Conservation (phyloP, 2,113 vertebrate genomes). For the Eidolon helvum region DNA sequence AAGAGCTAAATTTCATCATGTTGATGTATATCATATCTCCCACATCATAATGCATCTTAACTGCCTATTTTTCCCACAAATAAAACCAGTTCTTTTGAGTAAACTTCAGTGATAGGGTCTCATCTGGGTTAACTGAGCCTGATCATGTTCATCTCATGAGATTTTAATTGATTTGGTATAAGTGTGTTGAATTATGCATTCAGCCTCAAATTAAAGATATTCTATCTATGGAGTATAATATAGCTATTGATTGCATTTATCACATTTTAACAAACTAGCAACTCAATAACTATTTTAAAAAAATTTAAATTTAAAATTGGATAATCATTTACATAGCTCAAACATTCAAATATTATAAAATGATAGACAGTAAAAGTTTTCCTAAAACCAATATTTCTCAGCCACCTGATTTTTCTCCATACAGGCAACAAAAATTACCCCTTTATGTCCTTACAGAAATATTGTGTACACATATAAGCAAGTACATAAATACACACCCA, state of each 20-base stretch:
- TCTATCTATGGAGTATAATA: neutral
- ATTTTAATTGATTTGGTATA: conserved; percentile 58
- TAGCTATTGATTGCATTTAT: conserved; percentile 31
- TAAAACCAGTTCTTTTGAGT: neutral
- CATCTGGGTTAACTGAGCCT: conserved; percentile 55
- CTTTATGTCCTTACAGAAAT: neutral
- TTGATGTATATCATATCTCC: neutral
- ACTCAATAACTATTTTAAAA: conserved; percentile 11
- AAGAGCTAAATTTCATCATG: neutral
- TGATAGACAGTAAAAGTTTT: neutral
- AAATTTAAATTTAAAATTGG: conserved; percentile 38
- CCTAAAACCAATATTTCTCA: neutral
- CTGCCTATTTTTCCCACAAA: neutral
- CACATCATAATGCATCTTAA: neutral
- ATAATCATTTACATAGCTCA: neutral
- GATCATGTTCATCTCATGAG: conserved; percentile 65
- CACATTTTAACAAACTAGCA: neutral
- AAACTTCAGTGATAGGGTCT: conserved; percentile 4
- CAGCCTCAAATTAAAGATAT: conserved; percentile 1
- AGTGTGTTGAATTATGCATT: conserved; percentile 57
- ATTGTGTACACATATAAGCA: neutral
- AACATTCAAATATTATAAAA: neutral
- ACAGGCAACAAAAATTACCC: neutral
- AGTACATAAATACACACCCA: neutral
- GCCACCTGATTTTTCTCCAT: neutral